A percentile compares a stretch with the other conserved stretches of the same genome.
phyloP scores from a whole-genome alignment of 2,797 vertebrate species.

The Enteromius afrohamiltoni region DNA sequence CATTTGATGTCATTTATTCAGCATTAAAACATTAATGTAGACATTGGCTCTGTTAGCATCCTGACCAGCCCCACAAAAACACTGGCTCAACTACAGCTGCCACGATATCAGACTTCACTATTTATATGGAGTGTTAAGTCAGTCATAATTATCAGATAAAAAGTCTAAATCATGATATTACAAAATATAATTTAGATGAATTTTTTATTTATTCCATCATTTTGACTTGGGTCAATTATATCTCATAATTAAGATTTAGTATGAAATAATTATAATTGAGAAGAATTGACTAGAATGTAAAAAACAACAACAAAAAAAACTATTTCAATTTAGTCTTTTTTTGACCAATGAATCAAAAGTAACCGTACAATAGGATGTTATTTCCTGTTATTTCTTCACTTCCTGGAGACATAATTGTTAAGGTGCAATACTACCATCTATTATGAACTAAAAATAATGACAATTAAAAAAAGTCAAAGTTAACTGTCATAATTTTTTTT shows the following conservation, averaged over 20 bases:
- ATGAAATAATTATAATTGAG: neutral
- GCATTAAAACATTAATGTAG: neutral
- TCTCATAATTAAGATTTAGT: neutral
- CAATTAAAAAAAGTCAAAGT: neutral
- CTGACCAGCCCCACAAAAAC: neutral
- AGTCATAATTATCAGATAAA: too few relatives aligned
- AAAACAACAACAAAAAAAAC: too few relatives aligned
- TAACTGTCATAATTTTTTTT: neutral
- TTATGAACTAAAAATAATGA: neutral
- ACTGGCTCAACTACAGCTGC: neutral
- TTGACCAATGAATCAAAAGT: neutral
- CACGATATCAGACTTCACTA: neutral
- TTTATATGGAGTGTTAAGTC: neutral
- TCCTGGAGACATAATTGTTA: neutral
- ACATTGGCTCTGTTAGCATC: neutral
- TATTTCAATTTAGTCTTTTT: neutral
- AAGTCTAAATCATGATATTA: too few relatives aligned
- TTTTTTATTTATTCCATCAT: neutral
- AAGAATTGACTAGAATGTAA: neutral
- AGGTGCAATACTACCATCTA: neutral
- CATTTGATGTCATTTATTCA: neutral
- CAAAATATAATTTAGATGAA: too few relatives aligned
- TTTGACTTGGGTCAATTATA: neutral
- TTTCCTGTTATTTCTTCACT: neutral
- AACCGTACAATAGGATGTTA: neutral